Evolutionary conservation across 2,888 invertebrate genomes (phyloP), one percentile per base, ranked within the genome.

Genomic region (Nymphalis c-album): DNA sequence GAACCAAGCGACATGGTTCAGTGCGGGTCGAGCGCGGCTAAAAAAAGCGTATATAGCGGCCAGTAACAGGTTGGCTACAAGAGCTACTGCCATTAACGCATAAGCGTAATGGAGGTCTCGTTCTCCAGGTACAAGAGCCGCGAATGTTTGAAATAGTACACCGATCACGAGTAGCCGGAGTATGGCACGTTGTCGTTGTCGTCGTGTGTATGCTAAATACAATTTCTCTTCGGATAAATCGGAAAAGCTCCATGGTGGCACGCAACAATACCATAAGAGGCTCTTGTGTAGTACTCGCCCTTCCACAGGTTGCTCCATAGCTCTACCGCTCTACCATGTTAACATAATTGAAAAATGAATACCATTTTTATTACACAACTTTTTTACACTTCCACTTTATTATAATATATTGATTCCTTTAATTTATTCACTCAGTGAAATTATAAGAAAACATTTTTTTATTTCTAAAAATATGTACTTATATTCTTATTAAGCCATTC

Each of bases 1-100:
- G 69, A 94, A 90, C 95, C 95, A 96, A 47, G 94, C 93, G 60
- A 95, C 78, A 78, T 95, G 95, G 58, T 95, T 94, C 63, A 95
- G 87, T 5, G 93, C 86, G 10, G 93, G 85, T 90, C 95, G 84
- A 6, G 80, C 77, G 16, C 76, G 75, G n/a, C 75, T 80, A 8
- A 83, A 58, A 60, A 82, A 82, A 10, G 77, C 74, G 70, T 90
- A 86, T 53, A 83, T 70, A 46, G 76, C 74, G n/a, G 81, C 80
- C 71, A 90, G 77, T 22, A 77, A 74, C 58, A 85, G 57, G 73
- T 90, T 85, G 51, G 80, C 73, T 20, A 83, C 53, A 22, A 88
- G 70, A 20, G 83, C 84, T 70, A 85, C 69, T 45, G 78, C 74
- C 58, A 85, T 78, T 16, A 82, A 81, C 2, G 75, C 70, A 73